Percentiles rank a stretch among this genome's conserved stretches.
Conservation (phyloP, 2,888 invertebrate species). For the Tiliacea citrago region DNA sequence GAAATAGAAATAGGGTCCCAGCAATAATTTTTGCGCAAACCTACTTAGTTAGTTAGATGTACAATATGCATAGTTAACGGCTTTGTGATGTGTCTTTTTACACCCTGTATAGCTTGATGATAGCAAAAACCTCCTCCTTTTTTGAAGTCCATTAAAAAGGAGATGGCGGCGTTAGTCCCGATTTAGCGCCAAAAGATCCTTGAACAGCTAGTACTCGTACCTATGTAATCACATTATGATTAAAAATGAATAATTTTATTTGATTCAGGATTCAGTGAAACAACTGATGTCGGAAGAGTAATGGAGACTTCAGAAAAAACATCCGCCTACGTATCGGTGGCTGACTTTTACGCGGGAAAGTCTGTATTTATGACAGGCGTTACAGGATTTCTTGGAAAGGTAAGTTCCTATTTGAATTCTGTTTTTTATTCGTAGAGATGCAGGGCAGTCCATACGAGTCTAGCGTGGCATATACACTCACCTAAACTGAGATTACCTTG, state of each 20-base stretch:
- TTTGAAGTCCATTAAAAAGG: too few species aligned
- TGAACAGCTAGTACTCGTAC: neutral
- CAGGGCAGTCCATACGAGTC: neutral
- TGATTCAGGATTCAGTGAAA: conserved; percentile 8
- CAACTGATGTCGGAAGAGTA: neutral
- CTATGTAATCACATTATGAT: neutral
- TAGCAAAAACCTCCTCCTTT: too few species aligned
- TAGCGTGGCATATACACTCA: neutral
- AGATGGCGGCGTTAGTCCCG: too few species aligned
- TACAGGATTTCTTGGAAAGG: conserved; percentile 75
- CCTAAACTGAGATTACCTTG: neutral
- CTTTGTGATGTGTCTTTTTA: too few species aligned
- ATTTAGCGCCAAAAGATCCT: neutral
- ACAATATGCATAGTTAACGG: too few species aligned
- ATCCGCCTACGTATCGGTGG: conserved; percentile 47
- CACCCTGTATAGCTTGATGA: too few species aligned
- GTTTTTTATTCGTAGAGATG: neutral
- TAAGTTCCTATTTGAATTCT: conserved; percentile 20
- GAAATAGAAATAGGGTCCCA: too few species aligned
- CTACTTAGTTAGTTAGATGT: too few species aligned
- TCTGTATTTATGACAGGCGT: conserved; percentile 74
- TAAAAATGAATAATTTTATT: neutral
- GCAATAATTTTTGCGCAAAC: too few species aligned
- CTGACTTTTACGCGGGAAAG: conserved; percentile 70
- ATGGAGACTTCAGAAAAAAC: conserved; percentile 14